Evolutionary conservation across 2,888 invertebrate species (phyloP), one percentile per base, ranked within the genome.

Genomic region (Aleiodes leptofemur): DNA sequence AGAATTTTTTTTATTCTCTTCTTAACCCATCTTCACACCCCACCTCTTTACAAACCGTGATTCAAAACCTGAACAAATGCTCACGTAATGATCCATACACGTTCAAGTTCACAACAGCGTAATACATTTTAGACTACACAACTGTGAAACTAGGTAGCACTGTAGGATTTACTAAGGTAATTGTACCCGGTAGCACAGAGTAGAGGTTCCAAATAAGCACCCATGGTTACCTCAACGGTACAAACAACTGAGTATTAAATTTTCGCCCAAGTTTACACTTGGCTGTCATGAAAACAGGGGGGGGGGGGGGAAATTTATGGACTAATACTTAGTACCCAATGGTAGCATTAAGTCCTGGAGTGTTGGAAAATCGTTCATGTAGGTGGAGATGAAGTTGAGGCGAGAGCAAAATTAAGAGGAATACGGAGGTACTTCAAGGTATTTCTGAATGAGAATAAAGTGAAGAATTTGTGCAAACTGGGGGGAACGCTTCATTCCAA

Each of bases 121-220:
- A 53, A 23, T 16, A 14, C 31, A 29, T 68, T 43, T 48, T 48
- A 50, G 43, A 72, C 16, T n/a, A 38, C 70, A 38, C 51, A 48
- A 48, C 72, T 51, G 23, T 34, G 11, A 23, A 16, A 34, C 53
- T 38, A 38, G 38, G 6, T 5, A 73, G 51, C 48, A 70, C 16
- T 53, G 23, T 14, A 64, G 77, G 76, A 72, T 78, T 78, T 78
- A 72, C 76, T 66, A 68, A 74, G 78, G 79, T 80, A 79, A 80
- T 80, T 78, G 78, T 79, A 78, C 76, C 73, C 69, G 68, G 78
- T 76, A 70, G 55, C 59, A 69, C 38, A 43, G n/a, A 43, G 59
- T 31, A 34, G 50, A 13, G 29, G 38, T 59, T 72, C 61, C 61
- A 51, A 61, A 72, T 59, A 72, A 72, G 61, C 72, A 72, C 51